Percentiles rank a stretch among this genome's conserved stretches.
phyloP scores from a whole-genome alignment of 2,888 invertebrate genomes.

The Tetranychus piercei region DNA sequence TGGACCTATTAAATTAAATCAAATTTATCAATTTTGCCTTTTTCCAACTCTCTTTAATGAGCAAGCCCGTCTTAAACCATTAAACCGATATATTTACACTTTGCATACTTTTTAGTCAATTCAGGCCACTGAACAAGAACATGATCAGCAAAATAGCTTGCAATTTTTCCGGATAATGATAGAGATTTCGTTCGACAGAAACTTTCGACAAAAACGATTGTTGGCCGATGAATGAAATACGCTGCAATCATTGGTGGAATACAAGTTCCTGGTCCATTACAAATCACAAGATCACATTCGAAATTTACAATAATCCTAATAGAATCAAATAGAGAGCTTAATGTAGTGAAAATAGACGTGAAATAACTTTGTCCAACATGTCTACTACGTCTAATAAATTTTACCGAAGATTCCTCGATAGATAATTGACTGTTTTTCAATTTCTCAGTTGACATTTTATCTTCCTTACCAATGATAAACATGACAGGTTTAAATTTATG shows the following conservation, averaged over 20 bases:
- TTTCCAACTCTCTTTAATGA: not conserved
- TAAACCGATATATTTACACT: conserved; percentile 56
- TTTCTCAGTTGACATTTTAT: conserved; percentile 53
- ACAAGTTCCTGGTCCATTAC: conserved; percentile 93
- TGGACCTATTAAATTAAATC: too few relatives aligned
- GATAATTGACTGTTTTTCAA: conserved; percentile 35
- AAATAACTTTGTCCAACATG: conserved; percentile 68
- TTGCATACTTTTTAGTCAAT: conserved; percentile 46
- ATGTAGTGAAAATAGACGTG: conserved; percentile 56
- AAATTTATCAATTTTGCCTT: too few relatives aligned
- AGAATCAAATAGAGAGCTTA: conserved; percentile 48
- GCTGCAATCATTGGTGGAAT: conserved; percentile 67
- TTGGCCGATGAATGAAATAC: conserved; percentile 28
- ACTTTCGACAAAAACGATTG: conserved; percentile 81
- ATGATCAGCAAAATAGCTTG: conserved; percentile 55
- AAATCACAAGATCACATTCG: conserved; percentile 59
- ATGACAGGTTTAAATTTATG: conserved; percentile 49
- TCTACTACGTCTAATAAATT: conserved; percentile 42
- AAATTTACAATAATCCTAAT: conserved; percentile 48
- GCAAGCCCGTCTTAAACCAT: conserved; percentile 32
- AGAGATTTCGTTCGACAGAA: conserved; percentile 74
- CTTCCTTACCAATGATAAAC: conserved; percentile 59
- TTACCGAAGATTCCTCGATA: not conserved
- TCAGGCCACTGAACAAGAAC: conserved; percentile 84
- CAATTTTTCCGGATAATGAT: conserved; percentile 69